A percentile compares a stretch with the other conserved stretches of the same genome.
These are phyloP conservation scores for Saxicola maurus DNA, from an alignment of 2,797 vertebrate genomes.

Conservation along the genomic window DNA sequence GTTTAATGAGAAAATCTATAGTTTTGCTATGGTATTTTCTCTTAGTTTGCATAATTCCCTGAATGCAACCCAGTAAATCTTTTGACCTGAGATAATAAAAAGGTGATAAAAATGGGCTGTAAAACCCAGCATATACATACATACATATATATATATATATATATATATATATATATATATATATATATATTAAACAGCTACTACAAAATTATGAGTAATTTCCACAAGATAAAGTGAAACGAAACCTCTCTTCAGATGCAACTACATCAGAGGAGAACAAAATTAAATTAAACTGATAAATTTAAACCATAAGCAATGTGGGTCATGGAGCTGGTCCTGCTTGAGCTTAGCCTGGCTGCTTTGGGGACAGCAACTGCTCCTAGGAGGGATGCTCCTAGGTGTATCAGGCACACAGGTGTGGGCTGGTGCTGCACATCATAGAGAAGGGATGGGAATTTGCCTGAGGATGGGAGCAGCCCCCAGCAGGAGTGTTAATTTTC, in stretches of 20 bases:
- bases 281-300: not conserved
- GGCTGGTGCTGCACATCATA: not conserved
- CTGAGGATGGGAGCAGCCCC: not conserved
- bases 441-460: not conserved
- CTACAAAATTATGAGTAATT: conserved; percentile 62
- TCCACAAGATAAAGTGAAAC: conserved; percentile 49
- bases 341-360: not conserved
- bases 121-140: conserved; percentile 56
- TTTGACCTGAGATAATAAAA: conserved; percentile 80
- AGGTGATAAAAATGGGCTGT: conserved; percentile 75
- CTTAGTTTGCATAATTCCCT: conserved; percentile 82
- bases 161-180: conserved; percentile 4
- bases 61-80: conserved; percentile 81
- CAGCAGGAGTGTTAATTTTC: not conserved
- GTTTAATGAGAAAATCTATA: conserved; percentile 84
- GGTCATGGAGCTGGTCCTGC: not conserved
- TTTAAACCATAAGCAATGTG: not conserved
- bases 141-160: not conserved
- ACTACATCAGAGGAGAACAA: not conserved
- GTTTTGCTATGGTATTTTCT: conserved; percentile 80
- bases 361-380: not conserved
- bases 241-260: not conserved
- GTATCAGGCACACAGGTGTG: rapidly evolving
- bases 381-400: not conserved
- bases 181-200: conserved; percentile 54